Base-by-base conservation (phyloP, 1,140 invertebrate species). In the Drosophila sp. region DNA sequence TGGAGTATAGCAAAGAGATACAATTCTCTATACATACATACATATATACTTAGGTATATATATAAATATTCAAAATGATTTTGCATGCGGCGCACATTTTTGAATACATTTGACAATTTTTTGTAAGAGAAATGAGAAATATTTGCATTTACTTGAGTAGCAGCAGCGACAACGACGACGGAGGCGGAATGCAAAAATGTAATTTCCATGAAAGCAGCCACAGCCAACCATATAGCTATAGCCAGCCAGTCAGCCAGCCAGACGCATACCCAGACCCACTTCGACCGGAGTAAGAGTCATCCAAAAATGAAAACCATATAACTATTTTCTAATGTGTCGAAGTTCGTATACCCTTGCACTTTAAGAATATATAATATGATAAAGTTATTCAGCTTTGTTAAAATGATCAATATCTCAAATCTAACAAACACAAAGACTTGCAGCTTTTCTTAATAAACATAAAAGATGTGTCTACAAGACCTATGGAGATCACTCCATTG, bases 121-220 rank as follows among this genome's bases (percentile, higher is more conserved):
- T 87, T 81, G 83, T 72, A 70, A 80, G 67, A 89, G 84, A 87
- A 87, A 87, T 87, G 84, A 87, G 84, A 87, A 87, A 87, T 87
- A 87, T 87, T 87, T 87, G 84, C 84, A 87, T 87, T 87, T 89
- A 84, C 84, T 87, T 87, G 84, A 87, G 84, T 84, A 84, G 84
- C 84, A 89, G 79, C 71, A 79, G 72, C 71, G 61, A 50, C 68
- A 71, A 32, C 58, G 44, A 27, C 57, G 54, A 27, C 60, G 72
- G 25, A 44, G 61, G 61, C 38, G 74, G 73, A 89, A 80, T 84
- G 84, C 84, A 87, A 84, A 87, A 87, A 89, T 87, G 84, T 89
- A 87, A 87, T 87, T 87, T 87, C 80, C 84, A 87, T 87, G 84
- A 87, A 84, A 89, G 79, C 79, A 80, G 74, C 62, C 66, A 75